Evolutionary conservation across 2,113 vertebrate genomes (phyloP).

Genomic region (cattle (Bos taurus)): DNA sequence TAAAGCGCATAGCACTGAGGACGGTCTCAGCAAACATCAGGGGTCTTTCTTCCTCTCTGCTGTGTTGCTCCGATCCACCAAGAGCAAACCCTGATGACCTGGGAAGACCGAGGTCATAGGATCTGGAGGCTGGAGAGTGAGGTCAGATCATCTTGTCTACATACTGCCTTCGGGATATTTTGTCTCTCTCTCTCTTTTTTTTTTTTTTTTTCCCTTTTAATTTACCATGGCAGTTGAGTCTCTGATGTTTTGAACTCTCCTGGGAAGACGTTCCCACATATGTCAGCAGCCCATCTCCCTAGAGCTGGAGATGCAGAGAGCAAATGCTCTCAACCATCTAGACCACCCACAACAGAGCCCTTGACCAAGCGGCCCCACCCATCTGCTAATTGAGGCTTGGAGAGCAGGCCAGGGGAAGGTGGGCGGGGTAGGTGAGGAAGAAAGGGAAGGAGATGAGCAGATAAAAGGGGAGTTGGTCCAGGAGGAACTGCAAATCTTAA

Average conservation of each 20-base stretch:
- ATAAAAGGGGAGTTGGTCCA: neutral
- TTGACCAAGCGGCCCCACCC: neutral
- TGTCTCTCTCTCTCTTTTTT: neutral
- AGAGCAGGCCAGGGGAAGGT: neutral
- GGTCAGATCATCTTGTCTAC: neutral
- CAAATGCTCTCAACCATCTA: accelerated
- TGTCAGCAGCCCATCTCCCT: neutral
- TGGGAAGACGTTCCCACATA: neutral
- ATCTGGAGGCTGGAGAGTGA: neutral
- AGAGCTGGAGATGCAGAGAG: neutral
- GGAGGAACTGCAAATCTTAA: neutral
- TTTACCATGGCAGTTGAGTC: neutral
- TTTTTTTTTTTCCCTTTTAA: neutral
- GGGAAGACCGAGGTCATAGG: neutral
- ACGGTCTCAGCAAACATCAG: accelerated
- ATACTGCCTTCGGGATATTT: neutral
- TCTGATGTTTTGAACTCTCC: neutral
- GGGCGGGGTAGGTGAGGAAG: neutral
- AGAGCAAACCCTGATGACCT: accelerated
- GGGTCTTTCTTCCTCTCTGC: too few species aligned
- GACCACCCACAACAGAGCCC: neutral
- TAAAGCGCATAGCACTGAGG: accelerated
- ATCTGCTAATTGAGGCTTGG: neutral
- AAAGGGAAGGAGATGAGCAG: neutral
- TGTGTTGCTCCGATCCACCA: accelerated